A percentile compares a stretch with the other conserved stretches of the same genome.
Evolutionary conservation across 2,888 invertebrate genomes (phyloP).

Genomic region (Acleris holmiana): DNA sequence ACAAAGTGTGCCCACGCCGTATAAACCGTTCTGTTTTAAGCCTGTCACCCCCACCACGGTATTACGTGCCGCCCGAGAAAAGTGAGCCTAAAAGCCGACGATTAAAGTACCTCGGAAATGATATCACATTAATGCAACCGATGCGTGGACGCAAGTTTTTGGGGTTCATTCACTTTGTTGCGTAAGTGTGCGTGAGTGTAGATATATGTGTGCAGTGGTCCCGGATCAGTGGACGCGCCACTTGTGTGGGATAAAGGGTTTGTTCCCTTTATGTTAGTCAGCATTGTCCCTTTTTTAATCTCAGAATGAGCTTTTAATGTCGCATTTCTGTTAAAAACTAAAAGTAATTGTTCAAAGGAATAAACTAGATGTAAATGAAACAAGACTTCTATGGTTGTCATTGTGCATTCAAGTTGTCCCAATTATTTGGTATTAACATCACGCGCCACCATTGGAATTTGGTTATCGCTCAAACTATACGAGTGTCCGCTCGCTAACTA

Average conservation of each 20-base stretch:
- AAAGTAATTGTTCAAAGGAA: too few species aligned
- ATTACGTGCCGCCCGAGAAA: slow-evolving; percentile 64
- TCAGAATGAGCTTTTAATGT: background rate
- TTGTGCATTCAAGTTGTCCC: too few species aligned
- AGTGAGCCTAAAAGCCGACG: slow-evolving; percentile 74
- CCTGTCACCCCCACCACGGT: slow-evolving; percentile 73
- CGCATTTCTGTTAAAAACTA: too few species aligned
- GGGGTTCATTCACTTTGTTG: slow-evolving; percentile 61
- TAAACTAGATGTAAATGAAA: too few species aligned
- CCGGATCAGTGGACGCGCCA: slow-evolving; percentile 52
- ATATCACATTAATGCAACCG: slow-evolving; percentile 70
- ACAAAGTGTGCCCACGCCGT: slow-evolving; percentile 74
- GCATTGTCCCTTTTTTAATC: background rate
- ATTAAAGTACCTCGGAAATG: slow-evolving; percentile 73
- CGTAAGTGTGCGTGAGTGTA: slow-evolving; percentile 40
- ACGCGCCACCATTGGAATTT: slow-evolving; percentile 15
- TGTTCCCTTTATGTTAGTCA: slow-evolving; percentile 25
- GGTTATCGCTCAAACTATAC: slow-evolving; percentile 11
- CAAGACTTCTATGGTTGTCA: too few species aligned
- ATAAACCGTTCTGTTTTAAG: slow-evolving; percentile 77
- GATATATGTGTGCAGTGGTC: slow-evolving; percentile 46
- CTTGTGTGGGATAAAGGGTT: slow-evolving; percentile 45
- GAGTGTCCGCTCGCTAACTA: too few species aligned
- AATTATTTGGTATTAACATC: slow-evolving; percentile 16
- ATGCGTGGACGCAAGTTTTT: slow-evolving; percentile 65